Base-by-base conservation (phyloP, 2,888 invertebrate genomes). In the Pheosia tremula region DNA sequence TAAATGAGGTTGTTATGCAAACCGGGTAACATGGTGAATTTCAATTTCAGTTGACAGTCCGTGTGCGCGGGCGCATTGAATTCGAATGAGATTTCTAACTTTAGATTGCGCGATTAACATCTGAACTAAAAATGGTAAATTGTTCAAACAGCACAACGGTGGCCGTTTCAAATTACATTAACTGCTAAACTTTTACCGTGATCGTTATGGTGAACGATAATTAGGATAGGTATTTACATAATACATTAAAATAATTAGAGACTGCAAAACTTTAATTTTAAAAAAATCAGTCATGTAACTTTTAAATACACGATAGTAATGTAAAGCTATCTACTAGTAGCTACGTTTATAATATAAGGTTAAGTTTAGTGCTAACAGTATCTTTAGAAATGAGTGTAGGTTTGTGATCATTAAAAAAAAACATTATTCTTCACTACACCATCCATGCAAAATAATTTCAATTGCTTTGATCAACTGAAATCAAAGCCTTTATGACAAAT, bases 1-100 rank as follows among this genome's bases (percentile, higher is more conserved):
- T 87, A 86, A 87, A 86, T 82, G 84, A 64, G 76, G 72, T 68
- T 85, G 86, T 89, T 91, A 92, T 91, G 92, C 91, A 90, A 91
- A 93, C 89, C 79, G 82, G 77, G 88, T 89, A 87, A 90, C 91
- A 85, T 75, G 66, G 81, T 88, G 93, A 91, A 93, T 92, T 88
- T 82, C 87, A 93, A 93, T 90, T 86, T 84, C 84, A 87, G 82
- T 79, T 57, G 82, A 84, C 82, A 84, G 80, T 56, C 60, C 59
- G 66, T 70, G 72, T 84, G 80, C 57, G 60, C 61, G 64, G 71
- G 72, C 71, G 77, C 68, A 78, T 75, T 78, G 87, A 88, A 90
- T 91, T 80, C 75, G 77, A 89, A 87, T 87, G 79, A 85, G 78
- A 77, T 78, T 82, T 82, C 82, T 65, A 74, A 74, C 76, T 78